These are phyloP conservation scores for Poeciliopsis presidionis DNA, from an alignment of 2,797 vertebrate species.

Conservation along the genomic window DNA sequence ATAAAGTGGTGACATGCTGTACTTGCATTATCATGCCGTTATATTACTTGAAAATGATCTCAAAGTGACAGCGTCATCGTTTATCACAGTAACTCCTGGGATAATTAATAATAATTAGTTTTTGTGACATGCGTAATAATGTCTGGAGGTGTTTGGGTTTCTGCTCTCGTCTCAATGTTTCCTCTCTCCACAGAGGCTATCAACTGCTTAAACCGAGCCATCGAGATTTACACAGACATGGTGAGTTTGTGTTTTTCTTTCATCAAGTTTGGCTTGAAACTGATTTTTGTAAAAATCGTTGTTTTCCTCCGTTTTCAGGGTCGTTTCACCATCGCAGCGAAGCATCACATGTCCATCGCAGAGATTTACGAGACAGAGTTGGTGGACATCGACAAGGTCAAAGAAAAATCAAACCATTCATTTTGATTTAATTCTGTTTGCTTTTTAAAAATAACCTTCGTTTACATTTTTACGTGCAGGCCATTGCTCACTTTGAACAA, in stretches of 20 bases:
- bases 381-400: constrained; percentile 92
- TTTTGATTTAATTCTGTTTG: background rate
- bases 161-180: background rate
- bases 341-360: constrained; percentile 92
- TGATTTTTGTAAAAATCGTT: background rate
- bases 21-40: no score
- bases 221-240: constrained; percentile 89
- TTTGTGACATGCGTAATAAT: background rate
- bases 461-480: constrained; percentile 69
- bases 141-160: background rate
- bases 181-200: constrained; percentile 73
- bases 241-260: constrained; percentile 68
- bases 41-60: no score
- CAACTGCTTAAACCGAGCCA: constrained; percentile 82
- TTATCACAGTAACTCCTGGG: no score
- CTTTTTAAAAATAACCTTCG: background rate
- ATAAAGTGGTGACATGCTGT: no score
- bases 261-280: background rate
- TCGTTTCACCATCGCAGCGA: constrained; percentile 93
- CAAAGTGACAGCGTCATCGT: no score
- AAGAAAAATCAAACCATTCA: background rate
- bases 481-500: constrained; percentile 93
- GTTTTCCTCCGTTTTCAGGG: constrained; percentile 73
- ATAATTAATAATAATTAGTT: no score
- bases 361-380: constrained; percentile 93